Evolutionary conservation across 2,797 vertebrate species (phyloP).

Genomic region (Poeciliopsis infans): DNA sequence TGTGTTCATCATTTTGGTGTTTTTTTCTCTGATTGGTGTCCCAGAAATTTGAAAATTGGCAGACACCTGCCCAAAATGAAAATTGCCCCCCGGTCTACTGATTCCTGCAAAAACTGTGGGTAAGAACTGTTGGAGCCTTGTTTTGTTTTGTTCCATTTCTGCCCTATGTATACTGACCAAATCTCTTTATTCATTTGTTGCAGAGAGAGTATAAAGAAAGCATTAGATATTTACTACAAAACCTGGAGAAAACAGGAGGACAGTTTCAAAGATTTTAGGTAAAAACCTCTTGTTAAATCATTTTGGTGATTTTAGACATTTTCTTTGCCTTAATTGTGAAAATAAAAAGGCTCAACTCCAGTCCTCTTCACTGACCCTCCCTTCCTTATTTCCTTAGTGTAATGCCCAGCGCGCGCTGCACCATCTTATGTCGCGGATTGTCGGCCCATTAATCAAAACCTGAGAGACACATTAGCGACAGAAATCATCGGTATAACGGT

Average conservation of each 20-base stretch:
- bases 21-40: not conserved
- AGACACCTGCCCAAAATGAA: not conserved
- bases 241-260: constrained; percentile 70
- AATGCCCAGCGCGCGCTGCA: too few relatives aligned
- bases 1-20: not conserved
- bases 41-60: not conserved
- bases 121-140: not conserved
- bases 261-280: constrained; percentile 70
- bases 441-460: too few relatives aligned
- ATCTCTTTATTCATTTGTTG: constrained; percentile 25
- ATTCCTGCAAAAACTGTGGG: constrained; percentile 9
- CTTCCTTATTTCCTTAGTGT: too few relatives aligned
- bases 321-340: not conserved
- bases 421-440: too few relatives aligned
- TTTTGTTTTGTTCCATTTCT: not conserved
- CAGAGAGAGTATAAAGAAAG: constrained; percentile 64
- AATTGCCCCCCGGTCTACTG: not conserved
- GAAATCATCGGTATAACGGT: too few relatives aligned
- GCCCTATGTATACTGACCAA: not conserved
- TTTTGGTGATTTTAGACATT: not conserved
- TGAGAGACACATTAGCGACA: too few relatives aligned
- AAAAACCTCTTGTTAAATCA: not conserved
- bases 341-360: too few relatives aligned
- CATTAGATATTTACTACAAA: constrained; percentile 47
- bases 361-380: too few relatives aligned